A percentile compares a stretch with the other conserved stretches of the same genome.
Evolutionary conservation across 1,140 invertebrate genomes (phyloP).

Genomic region (Hylyphantes graminicola): DNA sequence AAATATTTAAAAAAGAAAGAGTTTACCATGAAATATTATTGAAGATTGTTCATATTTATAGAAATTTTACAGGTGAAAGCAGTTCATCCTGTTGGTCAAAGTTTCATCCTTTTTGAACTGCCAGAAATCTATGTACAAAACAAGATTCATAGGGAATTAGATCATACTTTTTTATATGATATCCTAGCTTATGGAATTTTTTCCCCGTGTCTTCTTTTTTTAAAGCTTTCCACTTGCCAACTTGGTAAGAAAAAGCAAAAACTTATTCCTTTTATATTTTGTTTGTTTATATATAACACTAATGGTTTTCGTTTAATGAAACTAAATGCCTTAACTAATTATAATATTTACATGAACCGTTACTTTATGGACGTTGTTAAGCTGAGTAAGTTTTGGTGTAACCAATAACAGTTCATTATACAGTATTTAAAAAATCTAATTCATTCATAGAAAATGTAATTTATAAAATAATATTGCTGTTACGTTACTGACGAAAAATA

Average conservation of each 20-base stretch:
- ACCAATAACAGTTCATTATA: no score
- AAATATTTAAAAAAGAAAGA: constrained; percentile 4
- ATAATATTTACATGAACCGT: no score
- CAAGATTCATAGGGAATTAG: constrained; percentile 59
- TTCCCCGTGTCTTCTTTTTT: constrained; percentile 40
- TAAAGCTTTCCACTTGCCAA: constrained; percentile 18
- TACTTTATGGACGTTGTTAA: no score
- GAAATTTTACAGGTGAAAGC: constrained; percentile 52
- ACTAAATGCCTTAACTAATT: no score
- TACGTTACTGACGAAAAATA: no score
- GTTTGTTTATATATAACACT: no score
- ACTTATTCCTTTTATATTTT: background rate
- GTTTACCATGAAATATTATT: constrained; percentile 32
- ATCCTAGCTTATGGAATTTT: constrained; percentile 51
- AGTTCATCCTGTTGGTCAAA: constrained; percentile 57
- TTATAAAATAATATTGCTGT: no score
- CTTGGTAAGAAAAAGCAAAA: background rate
- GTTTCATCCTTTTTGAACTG: constrained; percentile 59
- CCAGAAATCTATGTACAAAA: constrained; percentile 60
- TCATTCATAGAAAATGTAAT: no score
- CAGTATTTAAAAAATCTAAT: no score
- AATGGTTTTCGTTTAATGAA: no score
- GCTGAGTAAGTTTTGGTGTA: no score
- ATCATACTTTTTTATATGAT: constrained; percentile 59
- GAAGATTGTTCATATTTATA: constrained; percentile 55